These are phyloP conservation scores for Vulpes lagopus DNA, from an alignment of 2,113 vertebrate species.

Conservation along the genomic window DNA sequence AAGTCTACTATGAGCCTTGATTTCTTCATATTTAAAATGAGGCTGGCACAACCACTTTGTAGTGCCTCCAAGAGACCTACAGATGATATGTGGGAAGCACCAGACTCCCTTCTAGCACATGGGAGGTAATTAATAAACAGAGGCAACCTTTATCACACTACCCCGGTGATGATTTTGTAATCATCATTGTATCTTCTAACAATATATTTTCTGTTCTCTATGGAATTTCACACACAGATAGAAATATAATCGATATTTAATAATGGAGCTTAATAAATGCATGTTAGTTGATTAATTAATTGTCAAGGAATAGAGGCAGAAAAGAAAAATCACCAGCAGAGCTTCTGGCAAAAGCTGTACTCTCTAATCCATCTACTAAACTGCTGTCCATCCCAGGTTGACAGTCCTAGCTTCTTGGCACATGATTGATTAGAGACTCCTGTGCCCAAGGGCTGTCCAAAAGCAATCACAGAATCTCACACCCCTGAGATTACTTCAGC, in stretches of 20 bases:
- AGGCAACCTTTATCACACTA: not conserved
- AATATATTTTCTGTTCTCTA: not conserved
- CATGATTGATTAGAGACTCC: not conserved
- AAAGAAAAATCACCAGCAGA: not conserved
- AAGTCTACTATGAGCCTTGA: not conserved
- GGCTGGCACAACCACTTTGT: too few species aligned
- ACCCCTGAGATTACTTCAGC: not conserved
- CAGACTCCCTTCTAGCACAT: not conserved
- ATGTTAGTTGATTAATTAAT: not conserved
- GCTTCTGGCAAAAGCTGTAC: not conserved
- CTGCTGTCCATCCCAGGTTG: not conserved
- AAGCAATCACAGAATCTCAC: not conserved
- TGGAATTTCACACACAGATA: not conserved
- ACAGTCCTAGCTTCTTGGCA: not conserved
- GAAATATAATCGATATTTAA: conserved; percentile 8
- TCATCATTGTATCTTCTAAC: not conserved
- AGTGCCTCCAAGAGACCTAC: not conserved
- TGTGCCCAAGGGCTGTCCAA: not conserved
- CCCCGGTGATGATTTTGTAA: not conserved
- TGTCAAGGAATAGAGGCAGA: not conserved
- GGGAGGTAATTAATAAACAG: not conserved
- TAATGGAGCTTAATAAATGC: not conserved
- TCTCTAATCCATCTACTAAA: not conserved
- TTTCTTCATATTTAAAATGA: not conserved
- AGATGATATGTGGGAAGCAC: not conserved